phyloP scores from a whole-genome alignment of 1,140 invertebrate genomes.

The Gonatopus flavifemur region DNA sequence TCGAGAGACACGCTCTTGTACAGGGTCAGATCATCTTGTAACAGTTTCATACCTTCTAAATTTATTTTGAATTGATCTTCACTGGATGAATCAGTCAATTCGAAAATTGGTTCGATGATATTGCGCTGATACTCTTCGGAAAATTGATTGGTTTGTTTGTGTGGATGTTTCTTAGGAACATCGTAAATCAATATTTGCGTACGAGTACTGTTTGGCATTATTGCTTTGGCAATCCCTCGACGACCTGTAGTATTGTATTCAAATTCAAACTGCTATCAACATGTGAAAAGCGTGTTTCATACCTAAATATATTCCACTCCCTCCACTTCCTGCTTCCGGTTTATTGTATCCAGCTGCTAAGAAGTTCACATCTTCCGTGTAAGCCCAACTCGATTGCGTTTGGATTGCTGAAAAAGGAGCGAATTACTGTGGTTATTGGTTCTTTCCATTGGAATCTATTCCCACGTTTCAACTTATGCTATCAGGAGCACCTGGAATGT shows the following conservation, averaged over 20 bases:
- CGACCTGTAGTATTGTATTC: conserved; percentile 21
- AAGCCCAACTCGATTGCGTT: conserved; percentile 61
- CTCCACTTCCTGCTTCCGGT: conserved; percentile 46
- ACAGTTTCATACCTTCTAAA: background rate
- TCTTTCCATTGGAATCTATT: no score
- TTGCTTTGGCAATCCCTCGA: conserved; percentile 22
- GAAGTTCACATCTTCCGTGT: conserved; percentile 60
- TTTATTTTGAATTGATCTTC: no score
- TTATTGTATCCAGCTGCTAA: conserved; percentile 61
- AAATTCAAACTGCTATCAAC: no score
- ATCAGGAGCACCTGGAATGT: no score
- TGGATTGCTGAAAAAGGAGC: conserved; percentile 56
- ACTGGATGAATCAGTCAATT: no score
- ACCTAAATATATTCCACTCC: conserved; percentile 63
- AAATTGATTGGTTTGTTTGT: no score
- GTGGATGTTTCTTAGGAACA: conserved; percentile 42
- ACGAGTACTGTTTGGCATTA: conserved; percentile 12
- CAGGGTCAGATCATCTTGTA: conserved; percentile 20
- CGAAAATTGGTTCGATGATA: background rate
- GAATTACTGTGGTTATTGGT: no score
- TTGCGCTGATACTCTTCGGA: no score
- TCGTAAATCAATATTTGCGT: conserved; percentile 40
- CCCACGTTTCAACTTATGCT: no score
- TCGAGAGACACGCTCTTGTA: conserved; percentile 32
- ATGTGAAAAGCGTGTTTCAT: no score